phyloP scores from a whole-genome alignment of 1,140 invertebrate species.

The Triops cancriformis region DNA sequence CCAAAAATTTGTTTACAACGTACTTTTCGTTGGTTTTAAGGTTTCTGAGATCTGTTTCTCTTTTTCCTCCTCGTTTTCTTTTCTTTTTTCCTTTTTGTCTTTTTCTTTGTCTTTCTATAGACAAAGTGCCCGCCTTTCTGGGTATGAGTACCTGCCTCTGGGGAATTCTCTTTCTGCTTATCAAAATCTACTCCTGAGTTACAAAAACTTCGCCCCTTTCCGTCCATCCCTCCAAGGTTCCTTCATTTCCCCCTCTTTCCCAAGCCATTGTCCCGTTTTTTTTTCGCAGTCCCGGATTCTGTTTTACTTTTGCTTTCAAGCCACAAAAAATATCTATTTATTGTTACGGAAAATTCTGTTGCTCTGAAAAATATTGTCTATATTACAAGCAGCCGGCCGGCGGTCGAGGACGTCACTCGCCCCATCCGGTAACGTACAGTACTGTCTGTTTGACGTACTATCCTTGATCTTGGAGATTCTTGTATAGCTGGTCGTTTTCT shows the following conservation, averaged over 20 bases:
- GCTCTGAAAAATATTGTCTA: neutral
- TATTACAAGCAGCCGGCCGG: slow-evolving; percentile 11
- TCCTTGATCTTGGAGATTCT: slow-evolving; percentile 23
- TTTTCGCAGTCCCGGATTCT: neutral
- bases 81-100: slow-evolving; percentile 24
- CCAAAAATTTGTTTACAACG: too few relatives aligned
- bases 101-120: slow-evolving; percentile 39
- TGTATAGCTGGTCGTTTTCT: slow-evolving; percentile 22
- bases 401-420: slow-evolving; percentile 17
- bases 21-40: neutral
- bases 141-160: slow-evolving; percentile 59
- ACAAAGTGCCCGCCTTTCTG: slow-evolving; percentile 60
- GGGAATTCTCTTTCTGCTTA: slow-evolving; percentile 61
- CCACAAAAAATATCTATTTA: neutral
- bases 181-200: slow-evolving; percentile 60
- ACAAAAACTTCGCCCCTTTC: slow-evolving; percentile 29
- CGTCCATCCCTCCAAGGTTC: neutral
- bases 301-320: neutral
- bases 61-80: slow-evolving; percentile 24
- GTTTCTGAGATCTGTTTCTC: slow-evolving; percentile 15
- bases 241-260: neutral
- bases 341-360: neutral
- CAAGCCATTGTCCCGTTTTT: neutral
- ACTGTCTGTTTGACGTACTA: neutral
- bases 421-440: neutral